Base-by-base conservation (phyloP, 2,113 vertebrate genomes). In the Cephalopterus ornatus region DNA sequence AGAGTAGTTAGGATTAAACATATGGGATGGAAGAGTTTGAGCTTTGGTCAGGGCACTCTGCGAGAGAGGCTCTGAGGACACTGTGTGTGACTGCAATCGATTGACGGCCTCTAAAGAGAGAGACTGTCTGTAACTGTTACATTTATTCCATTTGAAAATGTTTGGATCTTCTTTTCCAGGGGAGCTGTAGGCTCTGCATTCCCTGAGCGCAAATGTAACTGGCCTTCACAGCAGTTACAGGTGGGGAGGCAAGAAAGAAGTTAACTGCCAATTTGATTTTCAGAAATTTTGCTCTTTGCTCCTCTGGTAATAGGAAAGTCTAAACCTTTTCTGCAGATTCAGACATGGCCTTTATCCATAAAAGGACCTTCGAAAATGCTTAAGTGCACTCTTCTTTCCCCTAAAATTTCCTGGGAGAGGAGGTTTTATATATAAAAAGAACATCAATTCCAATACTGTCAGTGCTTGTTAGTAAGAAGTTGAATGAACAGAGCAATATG, bases 1-100 rank as follows among this genome's bases (percentile, higher is more conserved):
- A 47, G 6, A 32, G 17, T 18, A 52, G 32, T 70, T 56, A 39
- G 37, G 33, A n/a, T 78, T 46, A 23, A 42, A 19, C 14, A 5
- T 5, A 28, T 0, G 1, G 55, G 37, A 7, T 55, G 49, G 2
- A 50, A 39, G 27, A 41, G 6, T 37, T n/a, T 33, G n/a, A 44
- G 12, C 21, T 68, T 73, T 15, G 28, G 12, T 65, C 28, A 73
- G 74, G 61, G 41, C 20, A 4, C 7, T 50, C 32, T 4, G 4
- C 21, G 13, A 8, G 35, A 37, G 59, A 27, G n/a, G 19, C 63
- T 88, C 32, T 33, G 78, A 59, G 30, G 15, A 11, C 24, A 63
- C 42, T 33, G 28, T 77, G 24, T 27, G 47, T 26, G 30, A 11
- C 52, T 77, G 42, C 24, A 7, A 8, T 17, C 11, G 21, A 46